Evolutionary conservation across 2,113 vertebrate genomes (phyloP).

Genomic region (Zonotrichia leucophrys): DNA sequence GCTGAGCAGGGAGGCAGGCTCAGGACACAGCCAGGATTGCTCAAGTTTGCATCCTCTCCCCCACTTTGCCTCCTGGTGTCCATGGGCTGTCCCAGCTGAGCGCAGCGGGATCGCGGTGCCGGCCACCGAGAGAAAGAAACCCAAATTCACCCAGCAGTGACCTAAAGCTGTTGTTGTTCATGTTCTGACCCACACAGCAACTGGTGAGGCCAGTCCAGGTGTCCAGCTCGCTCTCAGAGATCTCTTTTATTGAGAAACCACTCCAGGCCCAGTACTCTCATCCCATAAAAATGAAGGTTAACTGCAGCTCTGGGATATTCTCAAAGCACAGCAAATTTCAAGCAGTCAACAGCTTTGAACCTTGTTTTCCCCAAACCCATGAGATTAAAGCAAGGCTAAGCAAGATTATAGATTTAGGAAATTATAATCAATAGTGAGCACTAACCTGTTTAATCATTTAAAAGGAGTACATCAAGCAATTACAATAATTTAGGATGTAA

Average conservation of each 20-base stretch:
- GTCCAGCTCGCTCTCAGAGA: fast-evolving
- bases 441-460: not conserved
- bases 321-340: not conserved
- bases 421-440: not conserved
- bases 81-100: not conserved
- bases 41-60: fast-evolving
- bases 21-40: not conserved
- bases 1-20: not conserved
- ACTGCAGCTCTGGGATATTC: not conserved
- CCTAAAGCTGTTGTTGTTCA: not conserved
- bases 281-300: not conserved
- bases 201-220: not conserved
- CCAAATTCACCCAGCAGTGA: not conserved
- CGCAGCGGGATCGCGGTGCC: not conserved
- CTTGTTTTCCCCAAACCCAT: not conserved
- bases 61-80: fast-evolving
- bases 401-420: not conserved
- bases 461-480: not conserved
- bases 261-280: not conserved
- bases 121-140: no score
- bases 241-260: not conserved
- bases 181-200: not conserved
- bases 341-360: not conserved
- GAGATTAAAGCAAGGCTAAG: not conserved
- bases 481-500: not conserved